A percentile compares a stretch with the other conserved stretches of the same genome.
phyloP scores from a whole-genome alignment of 2,888 invertebrate genomes.

The Lamproptera curius region DNA sequence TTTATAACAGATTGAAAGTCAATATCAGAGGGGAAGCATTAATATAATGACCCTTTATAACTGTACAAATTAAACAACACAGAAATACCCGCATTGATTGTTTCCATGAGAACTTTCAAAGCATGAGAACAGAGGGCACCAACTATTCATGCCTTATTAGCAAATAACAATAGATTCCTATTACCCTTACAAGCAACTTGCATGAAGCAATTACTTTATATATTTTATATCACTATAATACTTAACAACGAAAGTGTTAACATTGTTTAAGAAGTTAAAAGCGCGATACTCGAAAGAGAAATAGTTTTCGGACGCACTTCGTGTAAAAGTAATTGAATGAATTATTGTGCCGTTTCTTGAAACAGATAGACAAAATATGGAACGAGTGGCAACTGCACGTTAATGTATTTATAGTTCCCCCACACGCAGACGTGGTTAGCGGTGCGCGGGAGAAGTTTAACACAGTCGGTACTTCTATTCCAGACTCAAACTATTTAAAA shows the following conservation, averaged over 20 bases:
- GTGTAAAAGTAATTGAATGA: too few species aligned
- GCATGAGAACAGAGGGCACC: slow-evolving; percentile 55
- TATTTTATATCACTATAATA: slow-evolving; percentile 2
- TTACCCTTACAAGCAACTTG: slow-evolving; percentile 23
- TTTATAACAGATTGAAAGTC: too few species aligned
- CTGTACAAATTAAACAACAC: slow-evolving; percentile 49
- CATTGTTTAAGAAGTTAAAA: slow-evolving; percentile 6
- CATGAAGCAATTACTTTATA: slow-evolving; percentile 11
- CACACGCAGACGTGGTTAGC: slow-evolving; percentile 57
- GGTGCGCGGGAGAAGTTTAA: slow-evolving; percentile 62
- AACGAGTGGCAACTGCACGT: slow-evolving; percentile 52
- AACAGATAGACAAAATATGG: slow-evolving; percentile 46
- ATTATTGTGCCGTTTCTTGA: slow-evolving; percentile 11
- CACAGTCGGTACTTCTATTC: slow-evolving; percentile 56
- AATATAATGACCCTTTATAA: slow-evolving; percentile 28
- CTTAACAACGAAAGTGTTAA: slow-evolving; percentile 1
- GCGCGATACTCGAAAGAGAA: too few species aligned
- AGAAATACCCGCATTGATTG: slow-evolving; percentile 53
- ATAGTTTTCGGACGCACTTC: too few species aligned
- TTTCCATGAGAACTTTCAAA: slow-evolving; percentile 61
- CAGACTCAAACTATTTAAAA: slow-evolving; percentile 60
- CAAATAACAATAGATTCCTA: slow-evolving; percentile 36
- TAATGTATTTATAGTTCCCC: slow-evolving; percentile 69
- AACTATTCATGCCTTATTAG: slow-evolving; percentile 46
- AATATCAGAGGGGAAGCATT: slow-evolving; percentile 7